Evolutionary conservation across 2,888 invertebrate genomes (phyloP).

Genomic region (Clitarchus hookeri): DNA sequence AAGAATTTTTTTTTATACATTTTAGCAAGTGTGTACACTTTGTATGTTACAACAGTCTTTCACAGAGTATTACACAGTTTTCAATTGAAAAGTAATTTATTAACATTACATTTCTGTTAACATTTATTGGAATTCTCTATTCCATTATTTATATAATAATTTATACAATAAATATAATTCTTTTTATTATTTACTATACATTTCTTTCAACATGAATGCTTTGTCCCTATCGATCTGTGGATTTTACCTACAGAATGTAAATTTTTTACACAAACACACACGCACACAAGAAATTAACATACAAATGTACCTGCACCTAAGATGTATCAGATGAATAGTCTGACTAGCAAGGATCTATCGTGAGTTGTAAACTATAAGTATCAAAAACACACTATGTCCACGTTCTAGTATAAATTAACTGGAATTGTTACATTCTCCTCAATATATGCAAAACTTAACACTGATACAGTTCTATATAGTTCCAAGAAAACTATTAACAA

Average conservation of each 20-base stretch:
- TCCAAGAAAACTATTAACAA: not conserved
- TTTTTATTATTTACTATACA: not conserved
- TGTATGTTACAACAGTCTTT: not conserved
- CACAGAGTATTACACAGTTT: not conserved
- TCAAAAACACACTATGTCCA: conserved; percentile 8
- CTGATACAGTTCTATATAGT: not conserved
- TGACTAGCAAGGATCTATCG: not conserved
- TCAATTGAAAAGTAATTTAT: not conserved
- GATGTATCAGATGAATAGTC: not conserved
- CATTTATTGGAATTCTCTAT: not conserved
- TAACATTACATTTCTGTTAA: conserved; percentile 1
- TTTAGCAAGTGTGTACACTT: not conserved
- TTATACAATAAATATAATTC: conserved; percentile 10
- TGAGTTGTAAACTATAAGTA: conserved; percentile 8
- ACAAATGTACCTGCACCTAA: conserved; percentile 2
- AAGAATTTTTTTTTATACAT: not conserved
- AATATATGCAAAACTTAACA: conserved; percentile 11
- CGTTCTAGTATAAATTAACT: not conserved
- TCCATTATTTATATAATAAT: conserved; percentile 5
- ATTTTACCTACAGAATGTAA: not conserved
- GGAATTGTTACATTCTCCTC: not conserved
- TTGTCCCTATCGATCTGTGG: not conserved
- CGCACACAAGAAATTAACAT: not conserved
- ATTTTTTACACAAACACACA: not conserved
- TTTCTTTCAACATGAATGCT: not conserved